Conservation (phyloP, 2,888 invertebrate genomes). For the Ectobius pallidus region DNA sequence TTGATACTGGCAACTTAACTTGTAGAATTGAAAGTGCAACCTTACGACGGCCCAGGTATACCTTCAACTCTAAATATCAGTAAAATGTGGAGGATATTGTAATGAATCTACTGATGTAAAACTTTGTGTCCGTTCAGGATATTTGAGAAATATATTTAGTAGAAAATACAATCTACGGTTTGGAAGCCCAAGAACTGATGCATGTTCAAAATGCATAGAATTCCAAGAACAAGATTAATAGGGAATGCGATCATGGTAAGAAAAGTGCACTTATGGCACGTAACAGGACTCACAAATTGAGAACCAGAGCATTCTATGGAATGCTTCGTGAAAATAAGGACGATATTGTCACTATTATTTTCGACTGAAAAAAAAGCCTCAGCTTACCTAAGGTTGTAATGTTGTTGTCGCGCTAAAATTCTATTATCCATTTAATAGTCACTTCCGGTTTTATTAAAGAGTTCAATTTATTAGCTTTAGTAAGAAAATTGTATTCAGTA, state of each 20-base stretch:
- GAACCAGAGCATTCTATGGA: not conserved
- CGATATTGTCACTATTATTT: not conserved
- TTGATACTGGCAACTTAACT: too few relatives aligned
- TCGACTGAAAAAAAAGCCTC: not conserved
- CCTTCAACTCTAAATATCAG: not conserved
- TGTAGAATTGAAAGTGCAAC: too few relatives aligned
- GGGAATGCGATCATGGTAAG: not conserved
- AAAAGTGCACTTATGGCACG: not conserved
- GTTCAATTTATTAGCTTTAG: too few relatives aligned
- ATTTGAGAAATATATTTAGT: not conserved
- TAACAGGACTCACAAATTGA: conserved; percentile 1
- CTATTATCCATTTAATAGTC: too few relatives aligned
- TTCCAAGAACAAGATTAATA: not conserved
- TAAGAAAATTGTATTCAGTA: too few relatives aligned
- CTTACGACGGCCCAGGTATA: too few relatives aligned
- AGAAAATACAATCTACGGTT: not conserved
- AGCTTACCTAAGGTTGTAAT: not conserved
- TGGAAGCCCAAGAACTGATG: not conserved
- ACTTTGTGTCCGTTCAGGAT: not conserved
- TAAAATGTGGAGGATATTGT: conserved; percentile 11
- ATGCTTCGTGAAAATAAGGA: conserved; percentile 9
- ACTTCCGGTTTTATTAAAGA: too few relatives aligned
- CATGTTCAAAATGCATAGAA: conserved; percentile 4
- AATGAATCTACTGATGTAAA: not conserved
- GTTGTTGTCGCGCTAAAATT: too few relatives aligned